Conservation (phyloP, 2,113 vertebrate genomes). For the Microtus ochrogaster region DNA sequence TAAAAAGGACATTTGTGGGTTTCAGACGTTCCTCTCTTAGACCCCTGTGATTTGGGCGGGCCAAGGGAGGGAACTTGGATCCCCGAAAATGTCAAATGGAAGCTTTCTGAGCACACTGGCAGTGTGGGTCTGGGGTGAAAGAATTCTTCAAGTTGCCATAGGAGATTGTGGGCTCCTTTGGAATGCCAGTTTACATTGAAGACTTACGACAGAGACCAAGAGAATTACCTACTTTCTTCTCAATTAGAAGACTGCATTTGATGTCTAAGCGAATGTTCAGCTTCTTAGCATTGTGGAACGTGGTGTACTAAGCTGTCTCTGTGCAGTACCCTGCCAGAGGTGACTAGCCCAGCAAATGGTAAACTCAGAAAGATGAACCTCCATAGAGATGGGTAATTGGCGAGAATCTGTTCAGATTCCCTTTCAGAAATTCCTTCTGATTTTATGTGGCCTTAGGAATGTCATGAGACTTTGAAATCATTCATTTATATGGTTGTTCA, state of each 20-base stretch:
- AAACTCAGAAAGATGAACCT: background rate
- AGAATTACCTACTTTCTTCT: constrained; percentile 8
- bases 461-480: background rate
- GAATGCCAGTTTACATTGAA: constrained; percentile 54
- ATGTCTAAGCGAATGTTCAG: background rate
- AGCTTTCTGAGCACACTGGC: background rate
- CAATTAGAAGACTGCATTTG: constrained; percentile 28
- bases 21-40: constrained; percentile 53
- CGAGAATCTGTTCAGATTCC: background rate
- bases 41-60: constrained; percentile 28
- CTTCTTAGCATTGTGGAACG: background rate
- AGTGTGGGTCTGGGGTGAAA: constrained; percentile 35
- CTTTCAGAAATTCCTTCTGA: constrained; percentile 4
- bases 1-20: constrained; percentile 70
- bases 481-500: background rate
- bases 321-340: background rate
- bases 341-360: background rate
- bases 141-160: background rate
- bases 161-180: background rate
- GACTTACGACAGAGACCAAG: constrained; percentile 28
- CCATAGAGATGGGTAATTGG: constrained; percentile 2
- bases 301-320: background rate
- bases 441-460: background rate
- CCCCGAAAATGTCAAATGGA: background rate
- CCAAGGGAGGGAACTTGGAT: constrained; percentile 45